phyloP scores from a whole-genome alignment of 2,888 invertebrate species.

The Nudaria mundana region DNA sequence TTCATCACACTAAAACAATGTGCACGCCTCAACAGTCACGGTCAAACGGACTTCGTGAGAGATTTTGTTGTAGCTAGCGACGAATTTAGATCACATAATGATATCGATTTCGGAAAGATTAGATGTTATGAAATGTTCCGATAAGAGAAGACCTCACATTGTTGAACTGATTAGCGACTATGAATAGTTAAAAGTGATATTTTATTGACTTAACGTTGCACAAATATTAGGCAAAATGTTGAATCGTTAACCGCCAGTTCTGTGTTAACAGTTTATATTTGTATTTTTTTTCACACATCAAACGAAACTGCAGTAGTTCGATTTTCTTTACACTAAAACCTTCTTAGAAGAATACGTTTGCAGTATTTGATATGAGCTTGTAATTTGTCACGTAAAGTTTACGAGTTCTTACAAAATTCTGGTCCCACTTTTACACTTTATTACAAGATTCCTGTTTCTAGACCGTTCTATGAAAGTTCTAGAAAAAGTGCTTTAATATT shows the following conservation, averaged over 20 bases:
- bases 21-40: not conserved
- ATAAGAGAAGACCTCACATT: not conserved
- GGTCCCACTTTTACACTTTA: no score
- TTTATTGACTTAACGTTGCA: not conserved
- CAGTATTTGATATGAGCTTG: no score
- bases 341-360: no score
- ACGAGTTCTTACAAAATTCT: no score
- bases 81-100: not conserved
- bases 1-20: no score
- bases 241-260: not conserved
- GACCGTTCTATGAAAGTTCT: no score
- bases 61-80: not conserved
- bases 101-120: not conserved
- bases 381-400: no score
- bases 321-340: no score
- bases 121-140: not conserved
- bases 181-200: not conserved
- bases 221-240: not conserved
- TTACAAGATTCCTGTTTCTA: no score
- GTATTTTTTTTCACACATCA: no score
- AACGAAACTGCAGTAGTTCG: no score
- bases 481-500: no score
- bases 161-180: slow-evolving; percentile 8
- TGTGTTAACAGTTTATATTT: slow-evolving; percentile 2
- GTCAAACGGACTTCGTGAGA: not conserved